Evolutionary conservation across 2,888 invertebrate species (phyloP), one percentile per base, ranked within the genome.

Genomic region (Molorchus minor): DNA sequence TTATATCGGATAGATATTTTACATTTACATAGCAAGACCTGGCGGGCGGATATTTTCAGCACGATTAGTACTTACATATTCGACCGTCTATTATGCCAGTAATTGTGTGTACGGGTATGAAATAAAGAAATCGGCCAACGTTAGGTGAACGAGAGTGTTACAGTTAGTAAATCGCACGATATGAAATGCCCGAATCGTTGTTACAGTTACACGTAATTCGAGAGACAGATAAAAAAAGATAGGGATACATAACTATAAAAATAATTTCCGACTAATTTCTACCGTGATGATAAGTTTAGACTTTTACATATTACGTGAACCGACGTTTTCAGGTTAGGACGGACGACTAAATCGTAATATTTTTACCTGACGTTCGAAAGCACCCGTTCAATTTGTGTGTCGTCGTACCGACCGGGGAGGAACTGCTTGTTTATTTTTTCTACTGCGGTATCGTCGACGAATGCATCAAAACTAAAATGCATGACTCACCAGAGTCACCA

Each of bases 11-110:
- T n/a, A n/a, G n/a, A n/a, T n/a, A n/a, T 49, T 49, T 35, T 49
- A 49, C 47, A 30, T 47, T 19, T 35, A 49, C 36, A 49, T 55
- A 49, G n/a, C n/a, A n/a, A n/a, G 17, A 55, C 44, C 20, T 45
- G 36, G 47, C 25, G 45, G 63, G 62, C 51, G 59, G 60, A 74
- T 68, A 72, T 75, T 75, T 75, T 73, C 71, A 71, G 72, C 63
- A 68, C 68, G 68, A 69, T 46, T 71, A 75, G 68, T 75, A 76
- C n/a, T n/a, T n/a, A n/a, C n/a, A n/a, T n/a, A n/a, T n/a, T n/a
- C 30, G 15, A 35, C 33, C 46, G 40, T 45, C 55, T 7, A 20
- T 46, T 55, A 55, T 36, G 36, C 49, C 36, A 43, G 41, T 43
- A 53, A 53, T 53, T 25, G 41, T 53, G 41, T 52, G 41, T 55